Evolutionary conservation across 2,113 vertebrate species (phyloP).

Genomic region (Mus spicilegus): DNA sequence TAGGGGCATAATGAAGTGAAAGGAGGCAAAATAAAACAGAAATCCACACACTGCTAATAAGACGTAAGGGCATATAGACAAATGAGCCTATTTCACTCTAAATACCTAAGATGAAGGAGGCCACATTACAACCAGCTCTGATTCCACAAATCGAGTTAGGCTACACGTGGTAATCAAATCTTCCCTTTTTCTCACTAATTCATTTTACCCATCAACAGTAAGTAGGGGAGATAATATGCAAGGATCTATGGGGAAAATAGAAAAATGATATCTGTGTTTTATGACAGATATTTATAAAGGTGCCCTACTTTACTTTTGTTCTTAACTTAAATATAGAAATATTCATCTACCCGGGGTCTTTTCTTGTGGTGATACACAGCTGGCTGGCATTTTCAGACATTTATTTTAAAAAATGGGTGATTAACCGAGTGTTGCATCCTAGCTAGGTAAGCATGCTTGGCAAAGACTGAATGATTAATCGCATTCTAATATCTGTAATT

Average conservation of each 20-base stretch:
- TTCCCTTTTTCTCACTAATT: not conserved
- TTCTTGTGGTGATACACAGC: not conserved
- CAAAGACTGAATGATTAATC: constrained; percentile 62
- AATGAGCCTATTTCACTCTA: not conserved
- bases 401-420: not conserved
- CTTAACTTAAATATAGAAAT: not conserved
- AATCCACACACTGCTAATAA: not conserved
- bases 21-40: not conserved
- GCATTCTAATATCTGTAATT: constrained; percentile 54
- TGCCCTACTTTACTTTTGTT: not conserved
- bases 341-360: no score
- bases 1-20: not conserved
- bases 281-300: not conserved
- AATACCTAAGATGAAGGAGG: not conserved
- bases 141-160: not conserved
- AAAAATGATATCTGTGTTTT: not conserved
- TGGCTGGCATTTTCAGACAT: not conserved
- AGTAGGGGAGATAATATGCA: not conserved
- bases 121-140: not conserved
- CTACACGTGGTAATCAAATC: not conserved
- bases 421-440: not conserved
- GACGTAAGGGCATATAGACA: not conserved
- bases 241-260: not conserved
- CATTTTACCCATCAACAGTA: not conserved
- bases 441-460: constrained; percentile 1